Conservation (phyloP, 2,113 vertebrate genomes). For the Limanda limanda region DNA sequence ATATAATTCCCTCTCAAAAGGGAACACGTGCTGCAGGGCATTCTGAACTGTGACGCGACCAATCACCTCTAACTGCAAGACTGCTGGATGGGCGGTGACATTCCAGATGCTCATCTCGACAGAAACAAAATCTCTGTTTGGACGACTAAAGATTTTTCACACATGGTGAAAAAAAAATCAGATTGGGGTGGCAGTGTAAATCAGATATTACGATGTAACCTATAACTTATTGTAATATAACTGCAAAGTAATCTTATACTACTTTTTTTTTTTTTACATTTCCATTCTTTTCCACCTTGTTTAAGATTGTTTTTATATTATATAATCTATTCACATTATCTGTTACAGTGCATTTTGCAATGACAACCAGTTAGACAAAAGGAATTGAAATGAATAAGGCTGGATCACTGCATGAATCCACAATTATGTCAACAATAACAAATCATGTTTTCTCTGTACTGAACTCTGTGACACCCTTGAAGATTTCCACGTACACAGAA, state of each 20-base stretch:
- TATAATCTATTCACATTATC: constrained; percentile 66
- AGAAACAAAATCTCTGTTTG: constrained; percentile 21
- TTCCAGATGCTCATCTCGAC: constrained; percentile 17
- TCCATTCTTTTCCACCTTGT: constrained; percentile 54
- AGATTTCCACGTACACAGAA: constrained; percentile 59
- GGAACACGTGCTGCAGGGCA: constrained; percentile 27
- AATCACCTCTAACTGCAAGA: constrained; percentile 28
- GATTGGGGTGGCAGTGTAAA: constrained; percentile 60
- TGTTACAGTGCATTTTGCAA: constrained; percentile 58
- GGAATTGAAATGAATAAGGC: constrained; percentile 65
- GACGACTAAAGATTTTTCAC: constrained; percentile 26
- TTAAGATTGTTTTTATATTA: constrained; percentile 61
- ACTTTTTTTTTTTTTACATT: constrained; percentile 33
- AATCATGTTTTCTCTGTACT: constrained; percentile 43
- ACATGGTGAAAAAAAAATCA: constrained; percentile 27
- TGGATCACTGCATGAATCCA: constrained; percentile 68
- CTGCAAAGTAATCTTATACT: constrained; percentile 49
- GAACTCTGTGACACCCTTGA: constrained; percentile 48
- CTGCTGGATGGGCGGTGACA: constrained; percentile 15
- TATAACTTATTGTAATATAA: constrained; percentile 26
- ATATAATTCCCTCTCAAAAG: constrained; percentile 10
- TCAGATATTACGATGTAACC: constrained; percentile 46
- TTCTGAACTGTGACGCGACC: constrained; percentile 6
- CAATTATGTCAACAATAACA: constrained; percentile 53
- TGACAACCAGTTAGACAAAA: constrained; percentile 56